Evolutionary conservation across 1,140 invertebrate genomes (phyloP).

Genomic region (Euura saliciscinereae): DNA sequence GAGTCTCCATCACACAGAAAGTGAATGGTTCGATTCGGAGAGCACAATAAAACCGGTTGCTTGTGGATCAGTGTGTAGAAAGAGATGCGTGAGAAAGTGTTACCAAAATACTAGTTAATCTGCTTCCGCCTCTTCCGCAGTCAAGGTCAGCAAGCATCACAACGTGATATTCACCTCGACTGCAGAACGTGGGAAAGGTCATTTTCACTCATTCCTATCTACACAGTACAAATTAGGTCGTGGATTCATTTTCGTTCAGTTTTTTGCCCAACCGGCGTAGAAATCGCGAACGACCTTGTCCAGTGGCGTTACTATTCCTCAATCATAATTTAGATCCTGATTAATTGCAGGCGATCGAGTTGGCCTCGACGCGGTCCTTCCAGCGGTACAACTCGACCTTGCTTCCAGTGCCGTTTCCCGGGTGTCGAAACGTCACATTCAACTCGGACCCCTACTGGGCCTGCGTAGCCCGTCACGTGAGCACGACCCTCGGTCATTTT

Average conservation of each 20-base stretch:
- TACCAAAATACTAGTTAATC: background rate
- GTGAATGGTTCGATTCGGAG: too few relatives aligned
- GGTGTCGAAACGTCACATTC: conserved; percentile 67
- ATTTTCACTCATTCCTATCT: too few relatives aligned
- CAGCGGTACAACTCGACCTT: conserved; percentile 65
- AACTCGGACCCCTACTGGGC: conserved; percentile 76
- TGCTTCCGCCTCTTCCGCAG: background rate
- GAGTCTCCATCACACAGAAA: too few relatives aligned
- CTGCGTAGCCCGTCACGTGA: conserved; percentile 71
- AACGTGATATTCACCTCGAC: too few relatives aligned
- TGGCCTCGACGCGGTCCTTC: conserved; percentile 68
- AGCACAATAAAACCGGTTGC: conserved; percentile 23
- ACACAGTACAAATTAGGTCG: too few relatives aligned
- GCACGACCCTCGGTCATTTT: conserved; percentile 78
- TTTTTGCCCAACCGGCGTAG: conserved; percentile 8
- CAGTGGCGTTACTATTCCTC: background rate
- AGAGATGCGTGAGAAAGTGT: conserved; percentile 6
- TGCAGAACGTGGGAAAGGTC: too few relatives aligned
- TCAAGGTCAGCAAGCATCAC: too few relatives aligned
- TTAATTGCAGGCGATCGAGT: conserved; percentile 60
- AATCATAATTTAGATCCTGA: background rate
- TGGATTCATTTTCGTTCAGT: conserved; percentile 13
- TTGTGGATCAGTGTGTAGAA: conserved; percentile 20
- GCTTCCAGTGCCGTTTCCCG: conserved; percentile 69
- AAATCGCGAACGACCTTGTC: too few relatives aligned